phyloP scores from a whole-genome alignment of 2,113 vertebrate genomes.

The Campylorhamphus procurvoides region DNA sequence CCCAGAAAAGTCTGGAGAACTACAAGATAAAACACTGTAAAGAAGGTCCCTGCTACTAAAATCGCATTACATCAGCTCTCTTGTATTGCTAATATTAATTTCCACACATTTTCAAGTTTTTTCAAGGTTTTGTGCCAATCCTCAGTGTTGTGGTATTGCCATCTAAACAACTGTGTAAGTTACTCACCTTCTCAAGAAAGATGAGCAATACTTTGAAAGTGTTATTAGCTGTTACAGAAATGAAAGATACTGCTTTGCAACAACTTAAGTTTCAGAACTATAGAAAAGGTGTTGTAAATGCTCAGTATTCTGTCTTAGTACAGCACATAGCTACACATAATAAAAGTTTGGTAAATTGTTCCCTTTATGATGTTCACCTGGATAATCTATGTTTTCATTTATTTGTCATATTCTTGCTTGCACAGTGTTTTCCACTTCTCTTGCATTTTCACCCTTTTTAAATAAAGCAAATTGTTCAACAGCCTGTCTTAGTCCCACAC shows the following conservation, averaged over 20 bases:
- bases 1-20: neutral
- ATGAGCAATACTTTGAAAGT: neutral
- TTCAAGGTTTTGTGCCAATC: neutral
- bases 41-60: neutral
- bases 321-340: neutral
- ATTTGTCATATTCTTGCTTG: neutral
- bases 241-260: neutral
- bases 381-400: neutral
- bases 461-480: neutral
- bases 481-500: neutral
- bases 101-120: neutral
- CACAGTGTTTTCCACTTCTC: neutral
- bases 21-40: neutral
- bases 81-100: neutral
- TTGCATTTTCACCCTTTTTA: neutral
- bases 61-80: neutral
- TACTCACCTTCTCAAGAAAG: neutral
- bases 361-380: neutral
- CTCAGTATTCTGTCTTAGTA: neutral
- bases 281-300: neutral
- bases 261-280: neutral
- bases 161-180: neutral
- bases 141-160: neutral
- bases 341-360: neutral
- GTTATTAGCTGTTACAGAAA: neutral